Base-by-base conservation (phyloP, 1,140 invertebrate species). In the Augochlora pura region DNA sequence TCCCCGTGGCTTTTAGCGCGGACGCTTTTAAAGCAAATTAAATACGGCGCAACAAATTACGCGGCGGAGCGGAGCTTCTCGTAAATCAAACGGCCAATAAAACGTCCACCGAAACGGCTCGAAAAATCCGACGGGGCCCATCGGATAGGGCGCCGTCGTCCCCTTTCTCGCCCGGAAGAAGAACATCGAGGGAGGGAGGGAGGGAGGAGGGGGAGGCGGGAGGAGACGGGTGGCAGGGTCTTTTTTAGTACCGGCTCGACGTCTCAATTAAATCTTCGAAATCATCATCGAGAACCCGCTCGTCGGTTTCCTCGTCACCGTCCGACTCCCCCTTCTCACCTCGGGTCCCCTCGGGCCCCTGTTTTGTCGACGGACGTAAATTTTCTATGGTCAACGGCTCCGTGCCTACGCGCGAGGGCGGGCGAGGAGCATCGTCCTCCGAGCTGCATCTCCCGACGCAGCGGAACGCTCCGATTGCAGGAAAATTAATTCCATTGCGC, bases 231-330 rank as follows among this genome's bases (percentile, higher is more conserved):
- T 39, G 49, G 23, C 39, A 42, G 76, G 74, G 74, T 75, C 72
- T 72, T 84, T 52, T 87, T 87, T 85, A 87, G 75, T 87, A 66
- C 70, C 82, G 59, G 69, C 60, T 23, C 52, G 73, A 90, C 84
- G 85, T 90, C 88, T 90, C 88, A 89, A 90, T 90, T 89, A 90
- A 90, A 89, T 87, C 79, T 80, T 85, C 85, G 83, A 88, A 88
- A 88, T 88, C 80, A 76, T 83, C 81, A 67, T 82, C 70, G 64
- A 25, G 46, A 32, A 27, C 42, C 80, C 42, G 49, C 49, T 27
- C 71, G 42, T 80, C 78, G 73, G 79, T 71, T 62, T 77, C 80
- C 69, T 69, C 82, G 46, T 65, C 60, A 64, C 77, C 71, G 16
- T 32, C n/a, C 54, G 27, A 57, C 54, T n/a, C 54, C 21, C 18